phyloP scores from a whole-genome alignment of 2,797 vertebrate species.

The Phrynocephalus forsythii region DNA sequence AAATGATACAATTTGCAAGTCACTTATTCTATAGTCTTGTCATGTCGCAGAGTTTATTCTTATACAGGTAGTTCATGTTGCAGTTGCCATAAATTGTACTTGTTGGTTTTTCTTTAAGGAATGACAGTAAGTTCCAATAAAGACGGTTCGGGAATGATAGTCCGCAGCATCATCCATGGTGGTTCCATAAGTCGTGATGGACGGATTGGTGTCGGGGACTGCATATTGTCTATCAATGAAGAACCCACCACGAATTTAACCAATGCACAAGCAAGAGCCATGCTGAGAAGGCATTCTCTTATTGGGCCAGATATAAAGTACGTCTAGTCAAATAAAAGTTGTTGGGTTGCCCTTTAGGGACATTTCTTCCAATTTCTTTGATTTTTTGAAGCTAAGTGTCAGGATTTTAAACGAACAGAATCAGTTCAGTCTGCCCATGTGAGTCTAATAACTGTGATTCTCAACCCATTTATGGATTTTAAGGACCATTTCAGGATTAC shows the following conservation, averaged over 20 bases:
- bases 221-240: conserved; percentile 93
- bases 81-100: background rate
- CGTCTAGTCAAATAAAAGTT: conserved; percentile 46
- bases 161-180: conserved; percentile 94
- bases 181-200: conserved; percentile 95
- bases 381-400: background rate
- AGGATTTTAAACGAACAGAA: background rate
- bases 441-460: background rate
- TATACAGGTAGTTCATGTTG: background rate
- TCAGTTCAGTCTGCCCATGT: conserved; percentile 10
- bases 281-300: conserved; percentile 94
- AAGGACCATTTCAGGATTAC: background rate
- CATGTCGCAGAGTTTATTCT: background rate
- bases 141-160: conserved; percentile 91
- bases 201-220: conserved; percentile 91
- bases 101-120: conserved; percentile 75
- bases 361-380: background rate
- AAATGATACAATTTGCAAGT: background rate
- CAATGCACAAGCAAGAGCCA: conserved; percentile 92
- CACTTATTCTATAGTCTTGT: background rate
- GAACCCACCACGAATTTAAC: conserved; percentile 88
- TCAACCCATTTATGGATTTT: background rate
- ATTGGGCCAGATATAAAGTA: conserved; percentile 94
- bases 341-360: background rate
- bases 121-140: conserved; percentile 96